Conservation (phyloP, 1,140 invertebrate species). For the Tetraneura akinire region DNA sequence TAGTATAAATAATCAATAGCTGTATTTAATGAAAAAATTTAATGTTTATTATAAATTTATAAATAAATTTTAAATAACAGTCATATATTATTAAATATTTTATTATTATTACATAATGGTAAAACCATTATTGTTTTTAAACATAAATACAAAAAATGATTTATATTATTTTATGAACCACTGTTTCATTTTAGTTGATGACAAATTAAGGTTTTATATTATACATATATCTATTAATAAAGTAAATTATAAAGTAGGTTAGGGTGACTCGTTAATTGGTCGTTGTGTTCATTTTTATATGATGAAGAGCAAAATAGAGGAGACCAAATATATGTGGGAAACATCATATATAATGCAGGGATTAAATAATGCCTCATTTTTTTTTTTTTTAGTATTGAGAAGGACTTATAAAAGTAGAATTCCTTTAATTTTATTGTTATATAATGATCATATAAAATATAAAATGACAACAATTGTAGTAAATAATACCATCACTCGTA, state of each 20-base stretch:
- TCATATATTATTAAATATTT: not conserved
- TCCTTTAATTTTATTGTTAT: not conserved
- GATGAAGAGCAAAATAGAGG: not conserved
- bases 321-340: constrained; percentile 23
- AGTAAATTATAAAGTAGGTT: not conserved
- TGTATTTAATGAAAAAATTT: too few relatives aligned
- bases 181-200: constrained; percentile 12
- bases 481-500: too few relatives aligned
- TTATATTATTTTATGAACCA: not conserved
- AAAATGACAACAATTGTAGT: not conserved
- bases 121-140: not conserved
- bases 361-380: not conserved
- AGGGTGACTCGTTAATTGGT: constrained; percentile 38
- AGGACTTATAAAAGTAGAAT: not conserved
- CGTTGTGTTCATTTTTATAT: not conserved
- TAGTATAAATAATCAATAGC: too few relatives aligned
- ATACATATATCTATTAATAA: not conserved
- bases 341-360: not conserved
- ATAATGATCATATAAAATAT: too few relatives aligned
- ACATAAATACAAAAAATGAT: too few relatives aligned
- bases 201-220: constrained; percentile 6
- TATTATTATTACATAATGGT: not conserved
- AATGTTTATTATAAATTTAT: too few relatives aligned
- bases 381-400: not conserved
- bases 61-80: too few relatives aligned